Base-by-base conservation (phyloP, 2,888 invertebrate species). In the Caenorhabditis uteleia region DNA sequence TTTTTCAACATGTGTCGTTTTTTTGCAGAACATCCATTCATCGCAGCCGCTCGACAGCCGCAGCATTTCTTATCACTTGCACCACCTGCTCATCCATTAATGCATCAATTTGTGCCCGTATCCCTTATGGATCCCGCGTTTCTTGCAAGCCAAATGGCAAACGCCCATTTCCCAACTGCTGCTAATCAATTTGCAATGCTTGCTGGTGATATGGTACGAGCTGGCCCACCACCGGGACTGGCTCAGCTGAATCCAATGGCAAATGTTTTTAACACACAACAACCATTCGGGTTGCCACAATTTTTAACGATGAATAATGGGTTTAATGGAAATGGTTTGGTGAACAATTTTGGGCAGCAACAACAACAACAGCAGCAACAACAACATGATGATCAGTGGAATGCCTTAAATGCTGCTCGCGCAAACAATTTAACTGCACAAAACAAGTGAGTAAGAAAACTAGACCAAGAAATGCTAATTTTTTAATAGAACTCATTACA, bases 71-170 rank as follows among this genome's bases (percentile, higher is more conserved):
- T 72, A 47, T 64, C 66, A 21, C 62, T 68, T 38, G 66, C 64
- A 56, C 59, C 66, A 48, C 57, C 42, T 58, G 47, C 47, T 45
- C 66, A 55, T n/a, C 49, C 61, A 40, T n/a, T n/a, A n/a, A 51
- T 67, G 60, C 77, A 74, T 34, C 74, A 75, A 34, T 75, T 74
- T 58, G 71, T 80, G 31, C 79, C 79, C 34, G 76, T 79, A 29
- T 73, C 78, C 21, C 65, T 81, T 46, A 74, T 79, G 53, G 79
- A 78, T 50, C 78, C 76, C 31, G 57, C 68, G 29, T 47, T 58
- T 53, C 50, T 58, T 39, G 29, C 34, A 21, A 38, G 51, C 1
- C 67, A 65, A 47, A n/a, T n/a, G n/a, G n/a, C n/a, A n/a, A n/a
- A n/a, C n/a, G 60, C 58, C 38, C 70, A 70, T 45, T 64, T 55